These are phyloP conservation scores for Ischnus inquisitorius DNA, from an alignment of 2,888 invertebrate species.

Conservation along the genomic window DNA sequence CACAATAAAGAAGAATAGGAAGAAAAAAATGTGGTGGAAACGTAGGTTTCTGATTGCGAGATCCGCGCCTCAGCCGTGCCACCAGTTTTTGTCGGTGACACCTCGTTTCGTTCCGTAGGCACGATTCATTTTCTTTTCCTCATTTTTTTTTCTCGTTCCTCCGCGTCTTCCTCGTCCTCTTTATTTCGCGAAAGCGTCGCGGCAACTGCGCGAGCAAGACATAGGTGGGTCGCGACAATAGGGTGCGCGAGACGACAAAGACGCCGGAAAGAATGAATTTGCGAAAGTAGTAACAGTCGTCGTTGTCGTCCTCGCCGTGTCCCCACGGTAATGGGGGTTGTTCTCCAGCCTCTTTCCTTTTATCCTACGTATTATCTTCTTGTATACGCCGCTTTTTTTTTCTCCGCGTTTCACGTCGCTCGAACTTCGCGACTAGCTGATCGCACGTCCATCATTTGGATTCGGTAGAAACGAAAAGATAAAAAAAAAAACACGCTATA, in stretches of 20 bases:
- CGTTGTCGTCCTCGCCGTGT: constrained; percentile 25
- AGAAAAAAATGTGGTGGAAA: constrained; percentile 17
- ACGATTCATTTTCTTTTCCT: constrained; percentile 4
- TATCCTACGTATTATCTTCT: constrained; percentile 71
- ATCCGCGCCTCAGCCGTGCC: constrained; percentile 24
- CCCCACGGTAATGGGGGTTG: constrained; percentile 71
- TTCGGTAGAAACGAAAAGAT: not conserved
- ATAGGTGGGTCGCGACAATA: constrained; percentile 21
- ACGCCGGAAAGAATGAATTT: constrained; percentile 33
- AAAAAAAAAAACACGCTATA: too few relatives aligned
- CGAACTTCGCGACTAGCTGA: constrained; percentile 32
- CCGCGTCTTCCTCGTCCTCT: not conserved
- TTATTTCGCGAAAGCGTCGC: constrained; percentile 9
- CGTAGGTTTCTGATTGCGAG: constrained; percentile 55
- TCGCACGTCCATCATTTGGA: constrained; percentile 58
- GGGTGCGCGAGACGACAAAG: constrained; percentile 33
- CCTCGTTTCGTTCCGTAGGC: constrained; percentile 67
- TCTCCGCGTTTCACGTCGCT: constrained; percentile 13
- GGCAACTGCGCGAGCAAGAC: constrained; percentile 49
- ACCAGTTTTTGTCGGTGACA: constrained; percentile 69
- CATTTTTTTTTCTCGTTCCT: constrained; percentile 30
- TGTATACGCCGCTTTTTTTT: constrained; percentile 64
- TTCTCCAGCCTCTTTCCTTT: constrained; percentile 73
- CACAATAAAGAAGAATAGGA: constrained; percentile 4
- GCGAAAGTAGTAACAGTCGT: constrained; percentile 53